A percentile compares a stretch with the other conserved stretches of the same genome.
Conservation (phyloP, 2,797 vertebrate genomes). For the Ataeniobius toweri region DNA sequence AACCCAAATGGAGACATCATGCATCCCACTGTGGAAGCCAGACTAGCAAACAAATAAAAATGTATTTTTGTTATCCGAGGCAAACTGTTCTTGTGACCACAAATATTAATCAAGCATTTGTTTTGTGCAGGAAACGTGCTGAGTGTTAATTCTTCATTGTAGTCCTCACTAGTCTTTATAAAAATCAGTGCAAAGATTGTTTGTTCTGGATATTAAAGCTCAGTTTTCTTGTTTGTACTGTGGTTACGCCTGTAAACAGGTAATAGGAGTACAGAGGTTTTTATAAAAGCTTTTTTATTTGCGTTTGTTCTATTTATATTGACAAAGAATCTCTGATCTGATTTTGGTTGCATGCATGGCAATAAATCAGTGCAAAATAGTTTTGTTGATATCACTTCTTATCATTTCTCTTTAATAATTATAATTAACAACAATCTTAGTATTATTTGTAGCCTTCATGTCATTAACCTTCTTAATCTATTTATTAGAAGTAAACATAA, state of each 20-base stretch:
- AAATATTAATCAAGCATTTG: constrained; percentile 1
- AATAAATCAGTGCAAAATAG: neutral
- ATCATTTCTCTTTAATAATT: neutral
- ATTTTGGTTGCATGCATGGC: neutral
- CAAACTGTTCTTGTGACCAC: constrained; percentile 10
- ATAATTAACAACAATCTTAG: neutral
- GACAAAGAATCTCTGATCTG: neutral
- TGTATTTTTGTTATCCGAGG: constrained; percentile 10
- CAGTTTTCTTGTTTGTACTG: neutral
- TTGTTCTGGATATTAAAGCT: neutral
- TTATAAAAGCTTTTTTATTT: no score
- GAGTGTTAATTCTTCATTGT: constrained; percentile 5
- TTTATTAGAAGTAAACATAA: no score
- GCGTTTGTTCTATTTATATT: neutral
- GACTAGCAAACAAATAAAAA: constrained; percentile 28
- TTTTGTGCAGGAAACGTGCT: constrained; percentile 2
- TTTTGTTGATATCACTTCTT: neutral
- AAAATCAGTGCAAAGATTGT: no score
- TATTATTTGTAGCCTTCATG: neutral
- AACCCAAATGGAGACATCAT: constrained; percentile 35
- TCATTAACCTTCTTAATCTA: neutral
- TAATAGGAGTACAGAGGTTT: neutral
- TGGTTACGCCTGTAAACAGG: neutral
- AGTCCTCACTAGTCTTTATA: neutral
- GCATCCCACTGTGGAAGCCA: constrained; percentile 23